These are phyloP conservation scores for Tillus elongatus DNA, from an alignment of 2,888 invertebrate genomes.

Conservation along the genomic window DNA sequence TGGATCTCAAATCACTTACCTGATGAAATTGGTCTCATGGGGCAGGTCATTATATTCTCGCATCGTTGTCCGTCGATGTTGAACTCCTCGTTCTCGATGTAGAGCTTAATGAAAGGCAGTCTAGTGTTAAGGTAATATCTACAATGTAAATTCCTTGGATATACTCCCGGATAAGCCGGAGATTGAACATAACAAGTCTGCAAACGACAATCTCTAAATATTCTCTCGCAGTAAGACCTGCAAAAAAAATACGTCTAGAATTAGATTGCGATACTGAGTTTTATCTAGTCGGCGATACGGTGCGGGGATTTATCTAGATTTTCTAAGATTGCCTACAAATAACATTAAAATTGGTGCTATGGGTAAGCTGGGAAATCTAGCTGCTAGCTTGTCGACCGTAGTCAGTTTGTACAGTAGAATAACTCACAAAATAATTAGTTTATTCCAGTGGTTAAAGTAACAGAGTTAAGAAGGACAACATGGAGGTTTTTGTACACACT, in stretches of 20 bases:
- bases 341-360: too few relatives aligned
- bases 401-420: too few relatives aligned
- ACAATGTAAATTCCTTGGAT: conserved; percentile 84
- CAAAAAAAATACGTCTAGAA: conserved; percentile 25
- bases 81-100: conserved; percentile 88
- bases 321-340: too few relatives aligned
- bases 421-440: too few relatives aligned
- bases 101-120: conserved; percentile 80
- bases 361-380: too few relatives aligned
- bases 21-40: conserved; percentile 83
- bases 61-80: conserved; percentile 89
- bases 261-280: too few relatives aligned
- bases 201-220: conserved; percentile 77
- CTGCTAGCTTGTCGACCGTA: too few relatives aligned
- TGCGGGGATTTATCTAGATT: too few relatives aligned
- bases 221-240: conserved; percentile 80
- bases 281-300: too few relatives aligned
- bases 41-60: conserved; percentile 91
- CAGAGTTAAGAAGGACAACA: too few relatives aligned
- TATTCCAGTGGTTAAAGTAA: too few relatives aligned
- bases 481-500: too few relatives aligned
- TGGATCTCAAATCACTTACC: conserved; percentile 41
- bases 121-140: conserved; percentile 83
- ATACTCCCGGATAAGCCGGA: conserved; percentile 86
- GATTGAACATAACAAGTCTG: conserved; percentile 92